Evolutionary conservation across 2,888 invertebrate genomes (phyloP).

Genomic region (Drosophila ochracea): DNA sequence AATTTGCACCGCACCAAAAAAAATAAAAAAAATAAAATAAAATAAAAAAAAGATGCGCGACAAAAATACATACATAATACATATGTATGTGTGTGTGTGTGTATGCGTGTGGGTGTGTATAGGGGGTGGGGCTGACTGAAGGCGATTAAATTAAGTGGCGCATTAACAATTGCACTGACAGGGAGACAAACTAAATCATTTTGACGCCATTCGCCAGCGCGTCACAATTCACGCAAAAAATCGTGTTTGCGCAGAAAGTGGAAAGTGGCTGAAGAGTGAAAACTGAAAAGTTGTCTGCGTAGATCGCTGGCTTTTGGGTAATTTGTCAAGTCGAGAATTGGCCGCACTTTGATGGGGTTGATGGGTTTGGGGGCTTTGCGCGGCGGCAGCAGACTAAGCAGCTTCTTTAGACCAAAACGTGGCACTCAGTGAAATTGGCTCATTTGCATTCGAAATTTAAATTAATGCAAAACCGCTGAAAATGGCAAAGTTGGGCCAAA

Average conservation of each 20-base stretch:
- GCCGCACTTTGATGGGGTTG: slow-evolving; percentile 69
- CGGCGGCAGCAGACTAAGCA: slow-evolving; percentile 20
- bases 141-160: slow-evolving; percentile 72
- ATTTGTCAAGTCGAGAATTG: slow-evolving; percentile 80
- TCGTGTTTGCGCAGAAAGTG: slow-evolving; percentile 32
- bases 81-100: not conserved
- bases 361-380: not conserved
- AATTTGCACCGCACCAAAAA: slow-evolving; percentile 59
- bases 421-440: slow-evolving; percentile 82
- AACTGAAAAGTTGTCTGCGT: slow-evolving; percentile 34
- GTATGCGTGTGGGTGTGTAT: not conserved
- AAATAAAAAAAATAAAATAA: slow-evolving; percentile 10
- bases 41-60: slow-evolving; percentile 22
- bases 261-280: slow-evolving; percentile 29
- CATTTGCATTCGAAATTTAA: slow-evolving; percentile 84
- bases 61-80: slow-evolving; percentile 22
- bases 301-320: slow-evolving; percentile 50
- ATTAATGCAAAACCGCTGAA: slow-evolving; percentile 82
- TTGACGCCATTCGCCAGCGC: slow-evolving; percentile 71
- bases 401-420: slow-evolving; percentile 64
- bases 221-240: slow-evolving; percentile 72
- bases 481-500: slow-evolving; percentile 73
- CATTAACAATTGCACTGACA: slow-evolving; percentile 71
- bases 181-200: slow-evolving; percentile 75
- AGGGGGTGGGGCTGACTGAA: slow-evolving; percentile 12